Conservation (phyloP, 2,888 invertebrate species). For the Gastrophysa polygoni region DNA sequence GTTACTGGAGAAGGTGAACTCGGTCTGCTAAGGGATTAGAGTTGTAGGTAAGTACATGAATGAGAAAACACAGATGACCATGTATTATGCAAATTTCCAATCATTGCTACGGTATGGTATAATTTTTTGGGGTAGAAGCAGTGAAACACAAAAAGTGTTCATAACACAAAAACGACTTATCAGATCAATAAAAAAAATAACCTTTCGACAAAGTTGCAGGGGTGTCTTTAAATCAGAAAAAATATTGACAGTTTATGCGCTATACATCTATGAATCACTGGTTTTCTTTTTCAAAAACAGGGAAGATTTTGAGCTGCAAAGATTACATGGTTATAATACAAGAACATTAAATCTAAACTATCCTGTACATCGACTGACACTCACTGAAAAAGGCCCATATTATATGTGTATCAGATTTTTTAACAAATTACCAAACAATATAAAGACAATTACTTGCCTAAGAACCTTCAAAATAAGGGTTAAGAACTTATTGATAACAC, state of each 20-base stretch:
- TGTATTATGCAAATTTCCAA: constrained; percentile 3
- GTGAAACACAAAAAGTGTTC: neutral
- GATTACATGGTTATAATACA: neutral
- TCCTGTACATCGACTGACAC: neutral
- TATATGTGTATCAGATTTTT: neutral
- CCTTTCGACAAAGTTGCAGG: neutral
- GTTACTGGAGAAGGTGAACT: neutral
- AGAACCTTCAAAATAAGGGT: neutral
- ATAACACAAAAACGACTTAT: neutral
- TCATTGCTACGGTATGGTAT: neutral
- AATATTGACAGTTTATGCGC: neutral
- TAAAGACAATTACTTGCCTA: neutral
- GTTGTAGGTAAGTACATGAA: neutral
- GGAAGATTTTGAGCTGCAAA: neutral
- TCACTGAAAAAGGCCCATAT: neutral
- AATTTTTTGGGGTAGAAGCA: constrained; percentile 1
- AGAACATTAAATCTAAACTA: neutral
- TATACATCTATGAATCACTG: neutral
- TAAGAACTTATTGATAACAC: neutral
- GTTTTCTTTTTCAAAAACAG: neutral
- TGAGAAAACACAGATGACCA: neutral
- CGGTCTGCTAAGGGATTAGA: neutral
- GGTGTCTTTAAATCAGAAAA: neutral
- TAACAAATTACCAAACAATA: neutral
- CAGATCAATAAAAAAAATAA: neutral